phyloP scores from a whole-genome alignment of 1,140 invertebrate genomes.

The Drosophila parabipectinata region DNA sequence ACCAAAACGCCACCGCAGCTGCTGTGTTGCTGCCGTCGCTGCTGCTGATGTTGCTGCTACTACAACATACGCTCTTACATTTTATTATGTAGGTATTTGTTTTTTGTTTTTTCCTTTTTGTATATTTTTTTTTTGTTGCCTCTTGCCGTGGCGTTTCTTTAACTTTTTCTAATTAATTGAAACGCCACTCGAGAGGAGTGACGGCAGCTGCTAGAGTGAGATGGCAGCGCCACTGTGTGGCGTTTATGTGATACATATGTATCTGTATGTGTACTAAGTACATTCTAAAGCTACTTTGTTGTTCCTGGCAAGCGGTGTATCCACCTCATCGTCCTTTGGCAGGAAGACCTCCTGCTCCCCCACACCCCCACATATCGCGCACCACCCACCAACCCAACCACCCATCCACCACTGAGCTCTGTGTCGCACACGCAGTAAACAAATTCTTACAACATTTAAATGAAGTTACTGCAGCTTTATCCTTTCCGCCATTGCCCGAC shows the following conservation, averaged over 20 bases:
- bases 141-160: slow-evolving; percentile 65
- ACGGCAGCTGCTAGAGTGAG: slow-evolving; percentile 49
- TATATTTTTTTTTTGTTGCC: slow-evolving; percentile 12
- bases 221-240: slow-evolving; percentile 6
- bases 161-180: slow-evolving; percentile 83
- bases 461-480: slow-evolving; percentile 55
- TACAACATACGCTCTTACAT: slow-evolving; percentile 75
- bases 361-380: not conserved
- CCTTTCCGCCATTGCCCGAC: slow-evolving; percentile 28
- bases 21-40: slow-evolving; percentile 38
- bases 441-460: slow-evolving; percentile 81
- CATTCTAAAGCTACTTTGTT: slow-evolving; percentile 50
- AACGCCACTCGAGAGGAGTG: slow-evolving; percentile 75
- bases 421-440: slow-evolving; percentile 69
- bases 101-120: slow-evolving; percentile 46
- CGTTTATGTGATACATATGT: slow-evolving; percentile 42
- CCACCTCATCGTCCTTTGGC: slow-evolving; percentile 2
- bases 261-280: slow-evolving; percentile 29
- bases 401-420: slow-evolving; percentile 8
- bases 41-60: slow-evolving; percentile 34
- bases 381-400: not conserved
- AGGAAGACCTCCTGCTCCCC: too few species aligned
- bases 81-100: slow-evolving; percentile 80
- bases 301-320: slow-evolving; percentile 29
- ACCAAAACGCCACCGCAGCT: slow-evolving; percentile 31